Percentiles rank a stretch among this genome's conserved stretches.
Conservation (phyloP, 2,797 vertebrate genomes). For the Anisognathus igniventris region DNA sequence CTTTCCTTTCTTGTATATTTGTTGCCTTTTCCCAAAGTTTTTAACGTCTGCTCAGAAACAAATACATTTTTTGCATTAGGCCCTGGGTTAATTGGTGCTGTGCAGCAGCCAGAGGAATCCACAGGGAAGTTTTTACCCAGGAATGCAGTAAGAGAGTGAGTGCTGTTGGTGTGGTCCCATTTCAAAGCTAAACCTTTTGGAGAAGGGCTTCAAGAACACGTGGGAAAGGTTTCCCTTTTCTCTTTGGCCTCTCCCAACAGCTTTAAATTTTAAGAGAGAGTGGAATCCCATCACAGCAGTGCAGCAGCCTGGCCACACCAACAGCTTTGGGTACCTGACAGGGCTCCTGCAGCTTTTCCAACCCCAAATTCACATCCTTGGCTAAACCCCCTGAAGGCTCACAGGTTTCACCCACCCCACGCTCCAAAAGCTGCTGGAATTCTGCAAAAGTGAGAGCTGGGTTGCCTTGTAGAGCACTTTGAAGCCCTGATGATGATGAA, state of each 20-base stretch:
- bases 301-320: neutral
- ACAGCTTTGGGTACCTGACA: neutral
- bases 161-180: neutral
- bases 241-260: neutral
- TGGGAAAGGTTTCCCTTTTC: neutral
- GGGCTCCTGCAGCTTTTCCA: neutral
- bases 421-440: fast-evolving
- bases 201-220: neutral
- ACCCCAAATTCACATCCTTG: neutral
- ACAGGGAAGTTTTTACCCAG: neutral
- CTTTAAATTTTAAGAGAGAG: too few relatives aligned
- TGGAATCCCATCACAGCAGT: neutral
- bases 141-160: neutral
- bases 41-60: neutral
- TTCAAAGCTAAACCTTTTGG: neutral
- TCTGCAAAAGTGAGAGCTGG: neutral
- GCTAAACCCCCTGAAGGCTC: neutral
- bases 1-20: neutral
- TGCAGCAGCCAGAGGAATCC: neutral
- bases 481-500: neutral
- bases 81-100: neutral
- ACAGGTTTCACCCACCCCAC: fast-evolving
- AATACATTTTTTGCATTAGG: neutral
- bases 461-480: neutral
- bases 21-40: neutral